Base-by-base conservation (phyloP, 1,140 invertebrate genomes). In the Drosophila auraria region DNA sequence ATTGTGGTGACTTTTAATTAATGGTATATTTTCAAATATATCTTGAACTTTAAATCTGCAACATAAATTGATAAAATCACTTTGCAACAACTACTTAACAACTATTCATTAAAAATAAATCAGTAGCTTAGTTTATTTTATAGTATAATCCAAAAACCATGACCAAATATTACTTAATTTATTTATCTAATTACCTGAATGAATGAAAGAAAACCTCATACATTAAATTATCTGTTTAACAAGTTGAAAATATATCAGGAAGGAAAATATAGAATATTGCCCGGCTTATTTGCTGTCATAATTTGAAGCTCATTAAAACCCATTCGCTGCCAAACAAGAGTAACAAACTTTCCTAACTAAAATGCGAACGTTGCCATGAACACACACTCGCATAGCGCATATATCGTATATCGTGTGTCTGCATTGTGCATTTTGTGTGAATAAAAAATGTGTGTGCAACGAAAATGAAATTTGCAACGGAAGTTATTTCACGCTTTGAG, bases 391-490 rank as follows among this genome's bases (percentile, higher is more conserved):
- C 60, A 47, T 47, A 30, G 5, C 27, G 27, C 25, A n/a, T 11
- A 36, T 36, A 57, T 62, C 33, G 59, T 66, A 76, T 76, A 38
- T 60, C 53, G 68, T 78, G 71, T 71, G 71, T 89, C 78, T 77
- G 86, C 82, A 84, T 87, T 84, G 84, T 87, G 78, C 80, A 78
- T 84, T 89, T 89, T 81, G 66, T 84, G 84, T 74, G 71, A 73
- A 74, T 74, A 86, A 90, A 86, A 84, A 89, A 89, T 78, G 69
- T 78, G 71, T 72, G 77, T 89, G 82, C 81, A 90, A 80, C 86
- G 86, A 90, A 82, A 83, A 90, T 90, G 80, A 90, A 90, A 90
- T 90, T 90, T 78, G 82, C 86, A 80, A 82, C 86, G 86, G 86
- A 90, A 90, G 86, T 90, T 90, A 90, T 90, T 90, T 90, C 86